Conservation (phyloP, 2,113 vertebrate species). For the Alouatta palliata region DNA sequence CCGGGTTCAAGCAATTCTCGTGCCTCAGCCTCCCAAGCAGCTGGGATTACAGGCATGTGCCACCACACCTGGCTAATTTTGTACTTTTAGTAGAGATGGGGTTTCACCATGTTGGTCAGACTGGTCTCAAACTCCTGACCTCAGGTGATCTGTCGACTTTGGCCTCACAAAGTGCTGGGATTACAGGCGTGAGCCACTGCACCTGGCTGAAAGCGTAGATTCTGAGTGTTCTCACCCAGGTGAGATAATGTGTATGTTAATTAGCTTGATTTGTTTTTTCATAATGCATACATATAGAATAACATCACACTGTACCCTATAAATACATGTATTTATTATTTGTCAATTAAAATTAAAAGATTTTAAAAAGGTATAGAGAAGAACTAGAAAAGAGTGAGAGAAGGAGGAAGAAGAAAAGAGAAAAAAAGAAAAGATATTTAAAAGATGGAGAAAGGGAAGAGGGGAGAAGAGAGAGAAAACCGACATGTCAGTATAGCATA, state of each 20-base stretch:
- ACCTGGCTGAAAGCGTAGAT: background rate
- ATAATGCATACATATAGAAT: background rate
- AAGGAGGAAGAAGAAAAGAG: background rate
- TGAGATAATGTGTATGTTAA: background rate
- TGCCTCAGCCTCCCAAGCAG: too few species aligned
- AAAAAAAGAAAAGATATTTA: background rate
- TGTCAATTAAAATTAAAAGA: background rate
- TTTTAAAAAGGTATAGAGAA: background rate
- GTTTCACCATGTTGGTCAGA: too few species aligned
- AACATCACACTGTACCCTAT: background rate
- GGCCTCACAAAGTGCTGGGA: too few species aligned
- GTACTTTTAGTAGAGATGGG: too few species aligned
- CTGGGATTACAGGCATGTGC: too few species aligned
- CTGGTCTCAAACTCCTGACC: too few species aligned
- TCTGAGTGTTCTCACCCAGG: background rate
- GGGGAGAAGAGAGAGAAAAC: background rate
- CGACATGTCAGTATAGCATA: too few species aligned
- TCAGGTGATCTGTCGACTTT: too few species aligned
- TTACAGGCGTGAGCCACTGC: too few species aligned
- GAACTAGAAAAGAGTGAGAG: background rate
- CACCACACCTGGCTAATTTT: too few species aligned
- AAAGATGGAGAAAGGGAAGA: background rate
- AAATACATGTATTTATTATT: background rate
- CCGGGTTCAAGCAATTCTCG: too few species aligned
- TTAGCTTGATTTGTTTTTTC: background rate